These are phyloP conservation scores for Tupiocoris notatus DNA, from an alignment of 2,888 invertebrate genomes.

Conservation along the genomic window DNA sequence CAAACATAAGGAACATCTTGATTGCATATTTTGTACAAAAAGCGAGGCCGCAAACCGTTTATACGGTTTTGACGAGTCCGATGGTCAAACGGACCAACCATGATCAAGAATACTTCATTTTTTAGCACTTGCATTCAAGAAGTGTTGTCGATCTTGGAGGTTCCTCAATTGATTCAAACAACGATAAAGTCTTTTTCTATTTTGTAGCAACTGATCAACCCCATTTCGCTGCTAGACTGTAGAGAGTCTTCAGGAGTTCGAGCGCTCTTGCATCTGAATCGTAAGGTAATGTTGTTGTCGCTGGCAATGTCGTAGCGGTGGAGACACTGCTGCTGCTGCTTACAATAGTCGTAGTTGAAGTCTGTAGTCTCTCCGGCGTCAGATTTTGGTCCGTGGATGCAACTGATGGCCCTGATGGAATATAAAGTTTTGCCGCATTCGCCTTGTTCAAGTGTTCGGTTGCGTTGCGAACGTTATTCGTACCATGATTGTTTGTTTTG, in stretches of 20 bases:
- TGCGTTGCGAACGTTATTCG: conserved; percentile 30
- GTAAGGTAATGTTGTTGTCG: conserved; percentile 49
- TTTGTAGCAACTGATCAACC: conserved; percentile 55
- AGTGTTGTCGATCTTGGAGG: conserved; percentile 42
- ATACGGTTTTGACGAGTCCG: background rate
- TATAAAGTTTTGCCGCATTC: conserved; percentile 45
- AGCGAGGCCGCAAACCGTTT: background rate
- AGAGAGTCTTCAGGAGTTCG: conserved; percentile 77
- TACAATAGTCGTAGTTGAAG: background rate
- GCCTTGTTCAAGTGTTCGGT: conserved; percentile 38
- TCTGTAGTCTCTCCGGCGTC: background rate
- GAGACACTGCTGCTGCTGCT: conserved; percentile 5
- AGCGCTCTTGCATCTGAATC: conserved; percentile 74
- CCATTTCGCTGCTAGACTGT: conserved; percentile 80
- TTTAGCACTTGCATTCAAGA: background rate
- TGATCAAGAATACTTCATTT: conserved; percentile 39
- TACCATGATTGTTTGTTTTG: conserved; percentile 36
- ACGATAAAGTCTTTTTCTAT: background rate
- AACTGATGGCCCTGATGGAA: conserved; percentile 23
- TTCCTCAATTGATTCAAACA: background rate
- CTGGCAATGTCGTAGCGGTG: conserved; percentile 28
- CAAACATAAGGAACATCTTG: background rate
- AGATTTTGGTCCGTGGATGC: background rate
- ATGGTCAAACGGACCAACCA: conserved; percentile 14
- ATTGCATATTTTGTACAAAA: background rate